Evolutionary conservation across 2,113 vertebrate genomes (phyloP).

Genomic region (Proteles cristata): DNA sequence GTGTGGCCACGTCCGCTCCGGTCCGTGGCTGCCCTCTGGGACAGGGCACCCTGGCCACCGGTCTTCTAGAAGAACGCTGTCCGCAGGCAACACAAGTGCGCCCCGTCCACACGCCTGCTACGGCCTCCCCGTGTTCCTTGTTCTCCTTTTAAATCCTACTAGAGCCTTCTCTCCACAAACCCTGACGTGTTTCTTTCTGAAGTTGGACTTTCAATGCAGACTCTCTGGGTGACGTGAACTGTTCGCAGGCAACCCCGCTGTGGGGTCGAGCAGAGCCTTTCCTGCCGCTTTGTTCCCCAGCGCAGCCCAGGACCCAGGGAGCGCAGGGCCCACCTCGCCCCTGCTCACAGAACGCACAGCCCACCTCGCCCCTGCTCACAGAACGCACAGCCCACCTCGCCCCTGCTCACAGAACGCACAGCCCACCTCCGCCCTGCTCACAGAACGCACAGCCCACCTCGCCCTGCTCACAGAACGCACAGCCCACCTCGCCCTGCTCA

Average conservation of each 20-base stretch:
- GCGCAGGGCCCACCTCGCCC: fast-evolving
- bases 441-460: no score
- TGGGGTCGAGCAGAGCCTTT: not conserved
- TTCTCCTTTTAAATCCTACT: not conserved
- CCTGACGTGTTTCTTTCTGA: not conserved
- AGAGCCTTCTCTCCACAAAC: not conserved
- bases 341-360: not conserved
- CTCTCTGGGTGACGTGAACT: not conserved
- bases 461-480: no score
- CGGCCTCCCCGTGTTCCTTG: not conserved
- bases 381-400: fast-evolving
- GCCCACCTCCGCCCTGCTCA: not conserved
- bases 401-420: not conserved
- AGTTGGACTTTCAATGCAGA: not conserved
- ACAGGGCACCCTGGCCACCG: not conserved
- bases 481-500: no score
- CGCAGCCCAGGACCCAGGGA: not conserved
- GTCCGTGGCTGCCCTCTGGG: not conserved
- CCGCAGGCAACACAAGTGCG: fast-evolving
- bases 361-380: not conserved
- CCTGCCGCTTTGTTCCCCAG: not conserved
- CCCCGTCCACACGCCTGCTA: not conserved
- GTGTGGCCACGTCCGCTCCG: not conserved
- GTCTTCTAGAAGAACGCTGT: not conserved
- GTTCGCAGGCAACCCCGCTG: not conserved